Percentiles rank a stretch among this genome's conserved stretches.
Evolutionary conservation across 2,888 invertebrate species (phyloP).

Genomic region (Adelognathus sp.): DNA sequence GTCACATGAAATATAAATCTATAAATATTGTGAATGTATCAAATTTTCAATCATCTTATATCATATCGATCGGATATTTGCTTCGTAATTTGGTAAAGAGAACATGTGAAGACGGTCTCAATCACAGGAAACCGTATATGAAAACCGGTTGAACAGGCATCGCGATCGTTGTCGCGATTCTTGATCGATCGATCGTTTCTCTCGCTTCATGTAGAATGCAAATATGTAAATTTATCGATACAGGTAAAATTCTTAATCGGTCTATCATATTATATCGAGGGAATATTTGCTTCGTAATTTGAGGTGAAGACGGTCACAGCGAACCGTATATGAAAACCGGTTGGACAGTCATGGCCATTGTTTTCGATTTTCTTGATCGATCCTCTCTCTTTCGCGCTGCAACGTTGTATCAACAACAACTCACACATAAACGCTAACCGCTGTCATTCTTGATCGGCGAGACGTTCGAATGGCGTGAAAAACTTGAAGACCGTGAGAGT

Average conservation of each 20-base stretch:
- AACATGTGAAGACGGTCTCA: no score
- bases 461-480: neutral
- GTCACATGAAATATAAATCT: neutral
- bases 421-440: no score
- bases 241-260: neutral
- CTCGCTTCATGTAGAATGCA: no score
- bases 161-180: no score
- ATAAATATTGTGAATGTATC: neutral
- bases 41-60: neutral
- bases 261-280: neutral
- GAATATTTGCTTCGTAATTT: neutral
- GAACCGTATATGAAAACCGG: neutral
- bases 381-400: no score
- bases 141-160: no score
- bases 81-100: neutral
- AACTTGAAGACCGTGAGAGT: slow-evolving; percentile 23
- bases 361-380: no score
- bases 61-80: neutral
- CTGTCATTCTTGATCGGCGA: neutral
- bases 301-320: neutral
- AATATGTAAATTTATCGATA: neutral
- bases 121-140: neutral
- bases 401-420: neutral
- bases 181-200: no score
- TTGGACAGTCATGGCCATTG: no score